Evolutionary conservation across 2,888 invertebrate genomes (phyloP).

Genomic region (Diarsia brunnea): DNA sequence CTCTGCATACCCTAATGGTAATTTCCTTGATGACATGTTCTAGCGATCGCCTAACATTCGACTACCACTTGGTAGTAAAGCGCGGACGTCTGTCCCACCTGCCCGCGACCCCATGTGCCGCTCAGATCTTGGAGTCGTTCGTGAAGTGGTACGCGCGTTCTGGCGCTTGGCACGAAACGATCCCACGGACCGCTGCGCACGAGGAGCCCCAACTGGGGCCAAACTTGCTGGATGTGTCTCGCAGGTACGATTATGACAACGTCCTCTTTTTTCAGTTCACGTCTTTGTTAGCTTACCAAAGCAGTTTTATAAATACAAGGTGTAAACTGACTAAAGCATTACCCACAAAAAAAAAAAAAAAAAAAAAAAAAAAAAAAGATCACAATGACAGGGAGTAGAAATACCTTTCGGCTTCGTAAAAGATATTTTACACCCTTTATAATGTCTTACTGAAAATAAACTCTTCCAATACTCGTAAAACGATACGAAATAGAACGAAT

Average conservation of each 20-base stretch:
- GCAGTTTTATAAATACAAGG: no score
- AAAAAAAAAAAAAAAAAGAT: no score
- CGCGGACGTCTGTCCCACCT: slow-evolving; percentile 84
- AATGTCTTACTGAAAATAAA: neutral
- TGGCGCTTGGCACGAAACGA: slow-evolving; percentile 82
- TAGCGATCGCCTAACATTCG: slow-evolving; percentile 87
- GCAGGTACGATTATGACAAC: slow-evolving; percentile 73
- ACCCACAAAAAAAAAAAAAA: no score
- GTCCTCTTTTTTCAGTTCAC: neutral
- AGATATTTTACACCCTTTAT: no score
- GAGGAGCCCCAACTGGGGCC: slow-evolving; percentile 83
- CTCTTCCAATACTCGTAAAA: neutral
- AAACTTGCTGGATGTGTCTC: slow-evolving; percentile 83
- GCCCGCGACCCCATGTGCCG: slow-evolving; percentile 86
- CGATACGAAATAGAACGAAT: no score
- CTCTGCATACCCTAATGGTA: neutral
- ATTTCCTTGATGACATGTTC: neutral
- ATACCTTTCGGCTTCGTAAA: no score
- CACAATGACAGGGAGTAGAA: no score
- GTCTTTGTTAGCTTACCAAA: neutral
- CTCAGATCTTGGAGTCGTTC: slow-evolving; percentile 87
- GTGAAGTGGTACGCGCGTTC: slow-evolving; percentile 89
- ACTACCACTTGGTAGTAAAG: slow-evolving; percentile 88
- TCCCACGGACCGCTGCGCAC: slow-evolving; percentile 70
- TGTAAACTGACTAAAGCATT: no score